These are phyloP conservation scores for Xestia rhomboidea DNA, from an alignment of 2,888 invertebrate genomes.

Conservation along the genomic window DNA sequence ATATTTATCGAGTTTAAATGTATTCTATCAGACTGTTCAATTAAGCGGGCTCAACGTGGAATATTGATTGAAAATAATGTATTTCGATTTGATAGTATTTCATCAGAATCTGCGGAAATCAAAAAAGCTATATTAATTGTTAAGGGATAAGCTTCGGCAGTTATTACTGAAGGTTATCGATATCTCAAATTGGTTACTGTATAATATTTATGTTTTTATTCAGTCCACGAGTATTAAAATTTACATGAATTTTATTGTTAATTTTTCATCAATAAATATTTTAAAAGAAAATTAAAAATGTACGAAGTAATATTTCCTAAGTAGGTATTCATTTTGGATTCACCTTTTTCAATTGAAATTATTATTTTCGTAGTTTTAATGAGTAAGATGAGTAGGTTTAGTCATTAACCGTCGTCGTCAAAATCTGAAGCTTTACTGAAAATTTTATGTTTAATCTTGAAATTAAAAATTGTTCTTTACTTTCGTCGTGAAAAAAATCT, in stretches of 20 bases:
- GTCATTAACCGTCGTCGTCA: conserved; percentile 55
- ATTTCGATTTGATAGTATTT: not conserved
- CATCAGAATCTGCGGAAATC: not conserved
- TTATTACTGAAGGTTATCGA: not conserved
- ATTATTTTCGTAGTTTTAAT: conserved; percentile 62
- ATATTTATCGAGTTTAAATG: conserved; percentile 19
- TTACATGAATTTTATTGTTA: not conserved
- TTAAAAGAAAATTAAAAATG: not conserved
- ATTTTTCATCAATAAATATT: not conserved
- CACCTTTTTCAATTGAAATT: conserved; percentile 28
- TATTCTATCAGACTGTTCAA: conserved; percentile 1
- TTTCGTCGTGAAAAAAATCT: conserved; percentile 5
- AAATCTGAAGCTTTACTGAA: conserved; percentile 36
- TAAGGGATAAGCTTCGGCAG: not conserved
- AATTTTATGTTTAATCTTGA: conserved; percentile 10
- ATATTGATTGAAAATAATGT: not conserved
- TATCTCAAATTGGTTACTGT: not conserved
- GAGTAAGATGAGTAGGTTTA: conserved; percentile 55
- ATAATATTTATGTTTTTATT: not conserved
- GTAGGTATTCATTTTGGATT: not conserved
- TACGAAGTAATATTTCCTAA: not conserved
- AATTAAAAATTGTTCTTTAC: not conserved
- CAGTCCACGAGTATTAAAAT: not conserved
- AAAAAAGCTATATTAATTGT: not conserved
- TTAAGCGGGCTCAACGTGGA: not conserved